A percentile compares a stretch with the other conserved stretches of the same genome.
These are phyloP conservation scores for Agonopterix arenella DNA, from an alignment of 2,888 invertebrate species.

Conservation along the genomic window DNA sequence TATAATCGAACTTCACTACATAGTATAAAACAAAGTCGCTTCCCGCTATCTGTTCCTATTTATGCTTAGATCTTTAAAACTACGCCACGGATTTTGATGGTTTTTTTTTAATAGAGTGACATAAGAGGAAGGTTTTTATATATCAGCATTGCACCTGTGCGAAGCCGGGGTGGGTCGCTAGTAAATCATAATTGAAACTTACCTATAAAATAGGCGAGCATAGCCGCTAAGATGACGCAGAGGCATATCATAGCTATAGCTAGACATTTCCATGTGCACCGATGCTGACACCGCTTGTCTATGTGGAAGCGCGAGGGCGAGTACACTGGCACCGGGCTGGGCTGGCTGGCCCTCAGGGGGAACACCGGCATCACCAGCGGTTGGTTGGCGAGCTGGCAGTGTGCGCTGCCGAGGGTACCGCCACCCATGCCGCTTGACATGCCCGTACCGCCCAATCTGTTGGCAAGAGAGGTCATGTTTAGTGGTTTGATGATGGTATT, in stretches of 20 bases:
- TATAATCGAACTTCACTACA: no score
- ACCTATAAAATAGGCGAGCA: conserved; percentile 97
- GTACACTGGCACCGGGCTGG: conserved; percentile 85
- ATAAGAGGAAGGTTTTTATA: no score
- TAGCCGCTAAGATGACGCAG: conserved; percentile 92
- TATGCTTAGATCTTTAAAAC: no score
- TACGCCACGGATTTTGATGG: no score
- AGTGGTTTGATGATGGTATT: no score
- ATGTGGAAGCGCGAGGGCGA: conserved; percentile 96
- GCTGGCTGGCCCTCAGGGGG: conserved; percentile 89
- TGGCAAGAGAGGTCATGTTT: conserved; percentile 17
- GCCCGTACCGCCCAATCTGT: conserved; percentile 74
- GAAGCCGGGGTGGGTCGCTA: no score
- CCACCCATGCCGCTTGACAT: conserved; percentile 78
- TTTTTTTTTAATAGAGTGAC: no score
- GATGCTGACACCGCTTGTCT: conserved; percentile 94
- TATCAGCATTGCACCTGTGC: no score
- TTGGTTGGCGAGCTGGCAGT: conserved; percentile 83
- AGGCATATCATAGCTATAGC: conserved; percentile 95
- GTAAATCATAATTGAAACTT: conserved; percentile 49
- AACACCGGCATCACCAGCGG: conserved; percentile 93
- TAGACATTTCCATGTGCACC: conserved; percentile 98
- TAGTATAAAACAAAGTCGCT: no score
- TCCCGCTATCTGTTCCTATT: no score
- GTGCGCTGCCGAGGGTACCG: conserved; percentile 79